Evolutionary conservation across 2,888 invertebrate genomes (phyloP), one percentile per base, ranked within the genome.

Genomic region (Machimus rusticus): DNA sequence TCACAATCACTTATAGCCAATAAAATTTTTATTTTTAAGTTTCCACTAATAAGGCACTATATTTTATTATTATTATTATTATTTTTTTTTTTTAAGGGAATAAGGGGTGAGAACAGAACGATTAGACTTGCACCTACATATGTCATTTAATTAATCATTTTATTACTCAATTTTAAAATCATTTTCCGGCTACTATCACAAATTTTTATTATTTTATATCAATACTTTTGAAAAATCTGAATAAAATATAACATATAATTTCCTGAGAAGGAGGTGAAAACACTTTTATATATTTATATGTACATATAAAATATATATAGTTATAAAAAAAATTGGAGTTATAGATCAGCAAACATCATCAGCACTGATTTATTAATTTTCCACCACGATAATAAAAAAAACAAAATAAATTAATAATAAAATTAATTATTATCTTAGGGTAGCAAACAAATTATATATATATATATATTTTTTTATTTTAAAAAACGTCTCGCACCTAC

Each of bases 41-140:
- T 34, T 34, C 4, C 34, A 81, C 55, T 81, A 55, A 81, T 81
- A 81, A 81, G 81, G 81, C 81, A 81, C 81, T 6, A 34, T 81
- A 55, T 28, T 23, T 79, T 28, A n/a, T 8, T 74, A 28, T 43
- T 31, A 23, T 19, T n/a, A n/a, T 37, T 77, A 16, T 77, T 55
- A 31, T 31, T 81, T 23, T 31, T 81, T 77, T 16, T 51, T 81
- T 43, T 12, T 9, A 12, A 43, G 23, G 19, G 39, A 19, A 6
- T 3, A 57, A n/a, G 1, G 57, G 3, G 34, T 34, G 19, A n/a
- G 23, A 23, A 23, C 9, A 19, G 23, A 57, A 57, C 9, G 5
- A 9, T 57, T 57, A 57, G 12, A 57, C 23, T 57, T 23, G 23
- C 57, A 23, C 57, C 57, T 57, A 23, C 57, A 23, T 57, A 23